These are phyloP conservation scores for Heliconius ismenius DNA, from an alignment of 2,888 invertebrate genomes.

Conservation along the genomic window DNA sequence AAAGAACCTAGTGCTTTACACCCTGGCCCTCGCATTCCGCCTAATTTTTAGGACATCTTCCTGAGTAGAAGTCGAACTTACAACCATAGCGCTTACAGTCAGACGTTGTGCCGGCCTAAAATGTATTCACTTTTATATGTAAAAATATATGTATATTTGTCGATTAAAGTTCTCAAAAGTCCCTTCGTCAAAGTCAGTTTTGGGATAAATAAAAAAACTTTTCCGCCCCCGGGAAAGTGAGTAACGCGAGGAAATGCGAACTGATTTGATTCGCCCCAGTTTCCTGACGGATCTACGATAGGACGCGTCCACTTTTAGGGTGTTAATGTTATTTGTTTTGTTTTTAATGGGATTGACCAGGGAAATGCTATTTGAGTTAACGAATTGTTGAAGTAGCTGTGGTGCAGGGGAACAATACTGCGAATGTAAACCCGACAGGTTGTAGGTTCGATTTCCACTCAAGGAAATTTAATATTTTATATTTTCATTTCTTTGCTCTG, in stretches of 20 bases:
- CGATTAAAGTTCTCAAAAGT: conserved; percentile 57
- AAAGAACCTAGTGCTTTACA: no score
- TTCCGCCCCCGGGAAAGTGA: conserved; percentile 50
- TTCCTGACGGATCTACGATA: conserved; percentile 44
- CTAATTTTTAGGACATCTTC: no score
- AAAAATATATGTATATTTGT: conserved; percentile 22
- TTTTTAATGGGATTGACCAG: conserved; percentile 21
- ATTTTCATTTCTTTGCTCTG: no score
- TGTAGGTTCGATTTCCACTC: no score
- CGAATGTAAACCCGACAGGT: not conserved
- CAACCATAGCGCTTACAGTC: no score
- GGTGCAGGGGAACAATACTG: not conserved
- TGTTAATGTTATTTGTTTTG: conserved; percentile 24
- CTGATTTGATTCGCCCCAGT: conserved; percentile 53
- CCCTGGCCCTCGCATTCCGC: no score
- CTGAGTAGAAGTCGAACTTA: no score
- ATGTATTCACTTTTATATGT: not conserved
- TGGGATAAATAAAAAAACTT: conserved; percentile 66
- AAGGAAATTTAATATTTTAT: no score
- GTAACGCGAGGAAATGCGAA: conserved; percentile 58
- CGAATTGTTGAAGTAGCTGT: not conserved
- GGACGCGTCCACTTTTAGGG: conserved; percentile 37
- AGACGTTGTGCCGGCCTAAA: not conserved
- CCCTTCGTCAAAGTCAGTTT: conserved; percentile 71
- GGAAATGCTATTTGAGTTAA: not conserved